Evolutionary conservation across 1,140 invertebrate species (phyloP).

Genomic region (Drosophila mayri): DNA sequence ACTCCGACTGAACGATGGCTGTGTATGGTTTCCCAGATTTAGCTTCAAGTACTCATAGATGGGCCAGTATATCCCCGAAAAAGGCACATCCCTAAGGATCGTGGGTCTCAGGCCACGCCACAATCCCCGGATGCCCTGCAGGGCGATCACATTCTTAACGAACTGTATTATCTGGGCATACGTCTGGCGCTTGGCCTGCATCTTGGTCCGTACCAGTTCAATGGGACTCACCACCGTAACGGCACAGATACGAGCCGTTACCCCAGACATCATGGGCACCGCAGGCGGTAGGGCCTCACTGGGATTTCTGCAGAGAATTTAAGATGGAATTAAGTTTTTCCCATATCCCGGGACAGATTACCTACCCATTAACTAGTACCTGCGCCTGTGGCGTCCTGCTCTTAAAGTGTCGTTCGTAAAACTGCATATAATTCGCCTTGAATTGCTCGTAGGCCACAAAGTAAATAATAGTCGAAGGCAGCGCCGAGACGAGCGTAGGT

Average conservation of each 20-base stretch:
- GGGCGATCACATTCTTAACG: constrained; percentile 87
- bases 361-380: not conserved
- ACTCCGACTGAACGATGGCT: constrained; percentile 92
- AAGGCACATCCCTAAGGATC: constrained; percentile 98
- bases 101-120: constrained; percentile 96
- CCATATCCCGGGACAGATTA: not conserved
- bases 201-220: constrained; percentile 98
- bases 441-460: constrained; percentile 99
- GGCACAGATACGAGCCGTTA: constrained; percentile 92
- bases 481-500: constrained; percentile 96
- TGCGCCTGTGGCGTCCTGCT: too few relatives aligned
- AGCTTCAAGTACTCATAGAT: constrained; percentile 95
- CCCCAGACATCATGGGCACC: constrained; percentile 92
- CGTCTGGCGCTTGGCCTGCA: constrained; percentile 96
- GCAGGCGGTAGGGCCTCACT: constrained; percentile 86
- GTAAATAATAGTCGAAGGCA: constrained; percentile 98
- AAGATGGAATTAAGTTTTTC: not conserved
- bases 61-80: constrained; percentile 98
- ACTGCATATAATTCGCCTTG: constrained; percentile 87
- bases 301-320: not conserved
- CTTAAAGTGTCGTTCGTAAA: constrained; percentile 84
- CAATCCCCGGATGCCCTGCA: constrained; percentile 91
- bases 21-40: constrained; percentile 85
- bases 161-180: constrained; percentile 89
- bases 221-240: constrained; percentile 96